These are phyloP conservation scores for Menidia beryllina DNA, from an alignment of 2,113 vertebrate genomes.

Conservation along the genomic window DNA sequence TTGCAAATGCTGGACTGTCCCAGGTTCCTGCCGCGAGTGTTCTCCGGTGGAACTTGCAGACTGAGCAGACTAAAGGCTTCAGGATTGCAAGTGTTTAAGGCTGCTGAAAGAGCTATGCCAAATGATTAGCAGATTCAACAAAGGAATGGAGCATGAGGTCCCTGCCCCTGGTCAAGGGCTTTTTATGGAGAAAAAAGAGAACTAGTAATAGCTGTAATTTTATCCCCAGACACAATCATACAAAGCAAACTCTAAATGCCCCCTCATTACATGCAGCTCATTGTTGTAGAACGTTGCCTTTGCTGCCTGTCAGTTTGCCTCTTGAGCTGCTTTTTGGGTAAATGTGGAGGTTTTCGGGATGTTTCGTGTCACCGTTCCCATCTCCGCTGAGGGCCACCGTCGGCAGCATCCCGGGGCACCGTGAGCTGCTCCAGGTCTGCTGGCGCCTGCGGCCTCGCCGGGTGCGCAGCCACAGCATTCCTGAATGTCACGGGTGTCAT, in stretches of 20 bases:
- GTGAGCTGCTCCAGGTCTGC: constrained; percentile 1
- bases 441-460: constrained; percentile 40
- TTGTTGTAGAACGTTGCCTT: neutral
- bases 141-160: constrained; percentile 23
- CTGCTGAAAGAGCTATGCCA: constrained; percentile 18
- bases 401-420: neutral
- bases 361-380: neutral
- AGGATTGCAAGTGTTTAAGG: constrained; percentile 43
- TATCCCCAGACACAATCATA: neutral
- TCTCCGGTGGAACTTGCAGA: constrained; percentile 26
- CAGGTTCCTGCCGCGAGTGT: constrained; percentile 31
- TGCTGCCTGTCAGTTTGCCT: neutral
- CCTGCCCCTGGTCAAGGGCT: neutral
- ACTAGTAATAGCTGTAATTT: neutral
- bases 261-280: neutral
- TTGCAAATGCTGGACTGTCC: constrained; percentile 16
- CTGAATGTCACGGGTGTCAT: constrained; percentile 62
- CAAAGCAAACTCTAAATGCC: neutral
- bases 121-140: constrained; percentile 41
- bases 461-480: constrained; percentile 68
- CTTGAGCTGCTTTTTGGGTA: no score
- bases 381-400: constrained; percentile 3
- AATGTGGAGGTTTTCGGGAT: neutral
- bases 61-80: constrained; percentile 21
- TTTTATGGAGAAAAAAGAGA: constrained; percentile 9